Evolutionary conservation across 2,888 invertebrate species (phyloP).

Genomic region (Aradus depressus): DNA sequence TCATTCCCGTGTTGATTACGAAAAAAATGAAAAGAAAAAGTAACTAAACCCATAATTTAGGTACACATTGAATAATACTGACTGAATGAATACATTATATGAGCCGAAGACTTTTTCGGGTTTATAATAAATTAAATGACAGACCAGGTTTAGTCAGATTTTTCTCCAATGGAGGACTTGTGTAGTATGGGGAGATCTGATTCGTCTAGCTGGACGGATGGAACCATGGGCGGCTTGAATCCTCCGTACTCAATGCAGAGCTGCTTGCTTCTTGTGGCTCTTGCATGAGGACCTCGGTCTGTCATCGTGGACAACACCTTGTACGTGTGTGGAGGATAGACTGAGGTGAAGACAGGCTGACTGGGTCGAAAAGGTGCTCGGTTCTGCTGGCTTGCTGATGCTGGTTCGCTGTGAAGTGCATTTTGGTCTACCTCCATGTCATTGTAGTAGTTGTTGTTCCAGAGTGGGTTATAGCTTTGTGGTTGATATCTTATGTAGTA

Average conservation of each 20-base stretch:
- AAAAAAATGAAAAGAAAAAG: no score
- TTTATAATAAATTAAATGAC: no score
- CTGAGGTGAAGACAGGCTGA: conserved; percentile 31
- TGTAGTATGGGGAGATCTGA: conserved; percentile 3
- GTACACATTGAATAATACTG: no score
- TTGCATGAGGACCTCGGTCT: conserved; percentile 20
- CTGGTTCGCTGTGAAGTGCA: conserved; percentile 28
- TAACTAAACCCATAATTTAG: no score
- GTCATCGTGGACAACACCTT: conserved; percentile 28
- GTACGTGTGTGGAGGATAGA: conserved; percentile 32
- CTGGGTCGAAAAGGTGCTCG: conserved; percentile 31
- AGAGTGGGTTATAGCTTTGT: not conserved
- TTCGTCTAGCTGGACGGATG: conserved; percentile 65
- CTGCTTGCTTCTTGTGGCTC: conserved; percentile 26
- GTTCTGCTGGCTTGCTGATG: conserved; percentile 2
- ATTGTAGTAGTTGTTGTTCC: not conserved
- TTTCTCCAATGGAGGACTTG: conserved; percentile 5
- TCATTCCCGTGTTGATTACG: no score
- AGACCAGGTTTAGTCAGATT: no score
- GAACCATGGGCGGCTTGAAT: conserved; percentile 69
- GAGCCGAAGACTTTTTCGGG: no score
- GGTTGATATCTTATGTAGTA: conserved; percentile 21
- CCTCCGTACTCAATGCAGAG: conserved; percentile 65
- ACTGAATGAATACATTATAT: no score
- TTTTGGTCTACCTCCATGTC: conserved; percentile 15